phyloP scores from a whole-genome alignment of 2,113 vertebrate species.

The Calonectris borealis region DNA sequence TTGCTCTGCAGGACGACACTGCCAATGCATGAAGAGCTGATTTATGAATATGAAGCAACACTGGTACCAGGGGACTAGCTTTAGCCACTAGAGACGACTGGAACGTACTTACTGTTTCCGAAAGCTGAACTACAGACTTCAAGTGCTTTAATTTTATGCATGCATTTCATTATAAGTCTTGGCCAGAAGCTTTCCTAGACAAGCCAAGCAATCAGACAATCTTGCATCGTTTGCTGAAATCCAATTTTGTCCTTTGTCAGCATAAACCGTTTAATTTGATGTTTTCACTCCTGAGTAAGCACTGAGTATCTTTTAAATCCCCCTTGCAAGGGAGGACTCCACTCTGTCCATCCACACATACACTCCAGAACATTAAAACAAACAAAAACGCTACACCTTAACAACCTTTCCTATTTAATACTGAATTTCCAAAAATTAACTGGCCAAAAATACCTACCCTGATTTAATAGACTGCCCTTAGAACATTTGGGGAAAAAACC shows the following conservation, averaged over 20 bases:
- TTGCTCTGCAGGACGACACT: slow-evolving; percentile 60
- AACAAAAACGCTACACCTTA: not conserved
- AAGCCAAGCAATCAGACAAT: slow-evolving; percentile 89
- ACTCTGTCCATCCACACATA: slow-evolving; percentile 75
- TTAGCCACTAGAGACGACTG: slow-evolving; percentile 76
- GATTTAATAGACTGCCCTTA: not conserved
- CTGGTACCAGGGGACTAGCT: slow-evolving; percentile 55
- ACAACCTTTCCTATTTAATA: not conserved
- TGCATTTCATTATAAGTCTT: slow-evolving; percentile 86
- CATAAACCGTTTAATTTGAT: slow-evolving; percentile 97
- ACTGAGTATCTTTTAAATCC: slow-evolving; percentile 80
- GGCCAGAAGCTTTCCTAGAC: slow-evolving; percentile 81
- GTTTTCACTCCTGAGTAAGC: slow-evolving; percentile 96
- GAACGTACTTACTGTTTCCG: slow-evolving; percentile 31
- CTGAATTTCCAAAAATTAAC: not conserved
- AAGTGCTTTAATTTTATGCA: slow-evolving; percentile 85
- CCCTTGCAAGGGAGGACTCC: slow-evolving; percentile 75
- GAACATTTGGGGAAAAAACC: fast-evolving
- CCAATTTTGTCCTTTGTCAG: slow-evolving; percentile 96
- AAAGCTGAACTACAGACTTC: slow-evolving; percentile 58
- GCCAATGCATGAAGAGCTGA: slow-evolving; percentile 74
- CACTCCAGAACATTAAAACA: not conserved
- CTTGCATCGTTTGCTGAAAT: slow-evolving; percentile 91
- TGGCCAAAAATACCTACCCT: not conserved
- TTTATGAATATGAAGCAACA: slow-evolving; percentile 77